Conservation (phyloP, 2,113 vertebrate species). For the Circaetus cinerascens region DNA sequence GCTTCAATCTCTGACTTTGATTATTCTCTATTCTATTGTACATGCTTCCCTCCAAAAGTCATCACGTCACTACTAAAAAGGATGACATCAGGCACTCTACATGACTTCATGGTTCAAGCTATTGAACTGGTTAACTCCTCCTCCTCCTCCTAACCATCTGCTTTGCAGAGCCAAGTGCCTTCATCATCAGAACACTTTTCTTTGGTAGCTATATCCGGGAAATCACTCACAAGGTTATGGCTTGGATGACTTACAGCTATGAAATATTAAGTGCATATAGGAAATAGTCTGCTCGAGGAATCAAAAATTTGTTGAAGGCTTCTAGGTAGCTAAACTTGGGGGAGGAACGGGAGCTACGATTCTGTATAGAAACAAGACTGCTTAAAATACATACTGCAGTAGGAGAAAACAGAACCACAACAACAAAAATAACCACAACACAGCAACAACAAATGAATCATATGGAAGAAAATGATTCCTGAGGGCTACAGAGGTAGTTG, state of each 20-base stretch:
- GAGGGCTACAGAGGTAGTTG: not conserved
- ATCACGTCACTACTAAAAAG: not conserved
- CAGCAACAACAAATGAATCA: not conserved
- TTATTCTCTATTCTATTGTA: not conserved
- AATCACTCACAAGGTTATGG: not conserved
- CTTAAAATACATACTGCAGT: not conserved
- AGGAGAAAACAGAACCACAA: not conserved
- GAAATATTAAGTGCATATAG: not conserved
- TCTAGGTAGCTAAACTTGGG: not conserved
- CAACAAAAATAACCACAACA: not conserved
- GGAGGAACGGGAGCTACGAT: not conserved
- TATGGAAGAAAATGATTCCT: not conserved
- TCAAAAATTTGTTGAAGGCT: not conserved
- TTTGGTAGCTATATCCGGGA: not conserved
- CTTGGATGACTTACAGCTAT: not conserved
- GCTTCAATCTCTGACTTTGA: not conserved
- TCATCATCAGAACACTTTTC: not conserved
- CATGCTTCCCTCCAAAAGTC: not conserved
- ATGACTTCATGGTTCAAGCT: not conserved
- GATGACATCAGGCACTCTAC: not conserved
- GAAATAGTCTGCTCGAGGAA: not conserved
- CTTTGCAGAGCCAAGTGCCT: not conserved
- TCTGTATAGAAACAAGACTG: not conserved
- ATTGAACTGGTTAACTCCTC: not conserved
- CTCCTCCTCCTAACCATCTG: not conserved